Percentiles rank a stretch among this genome's conserved stretches.
These are phyloP conservation scores for Gambusia yucatana DNA, from an alignment of 2,797 vertebrate genomes.

Conservation along the genomic window DNA sequence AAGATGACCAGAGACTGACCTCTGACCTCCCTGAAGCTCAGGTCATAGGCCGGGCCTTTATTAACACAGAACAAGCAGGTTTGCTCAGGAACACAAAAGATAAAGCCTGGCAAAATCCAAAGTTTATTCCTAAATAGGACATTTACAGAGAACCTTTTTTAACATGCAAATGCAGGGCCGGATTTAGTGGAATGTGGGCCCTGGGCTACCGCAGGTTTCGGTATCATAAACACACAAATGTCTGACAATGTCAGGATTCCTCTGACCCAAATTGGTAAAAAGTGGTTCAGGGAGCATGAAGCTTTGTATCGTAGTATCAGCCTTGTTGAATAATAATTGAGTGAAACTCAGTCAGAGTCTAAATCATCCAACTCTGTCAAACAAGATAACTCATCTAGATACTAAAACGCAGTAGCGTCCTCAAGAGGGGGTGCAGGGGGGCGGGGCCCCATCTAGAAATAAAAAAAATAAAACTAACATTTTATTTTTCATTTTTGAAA, in stretches of 20 bases:
- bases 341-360: background rate
- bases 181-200: too few relatives aligned
- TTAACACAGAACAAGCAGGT: background rate
- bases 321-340: background rate
- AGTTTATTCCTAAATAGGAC: background rate
- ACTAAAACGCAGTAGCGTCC: background rate
- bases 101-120: background rate
- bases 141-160: background rate
- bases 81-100: background rate
- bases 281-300: too few relatives aligned
- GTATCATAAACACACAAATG: too few relatives aligned
- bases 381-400: background rate
- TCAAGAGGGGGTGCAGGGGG: background rate
- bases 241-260: too few relatives aligned
- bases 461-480: too few relatives aligned
- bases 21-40: constrained; percentile 92
- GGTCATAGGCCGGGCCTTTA: constrained; percentile 90
- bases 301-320: background rate
- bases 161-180: background rate
- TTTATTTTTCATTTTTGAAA: too few relatives aligned
- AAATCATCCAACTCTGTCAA: background rate
- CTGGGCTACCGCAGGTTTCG: too few relatives aligned
- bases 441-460: too few relatives aligned
- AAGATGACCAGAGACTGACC: constrained; percentile 88
- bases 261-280: too few relatives aligned